phyloP scores from a whole-genome alignment of 92 coral and sea anemone genomes.

The Pocillopora grandis region DNA sequence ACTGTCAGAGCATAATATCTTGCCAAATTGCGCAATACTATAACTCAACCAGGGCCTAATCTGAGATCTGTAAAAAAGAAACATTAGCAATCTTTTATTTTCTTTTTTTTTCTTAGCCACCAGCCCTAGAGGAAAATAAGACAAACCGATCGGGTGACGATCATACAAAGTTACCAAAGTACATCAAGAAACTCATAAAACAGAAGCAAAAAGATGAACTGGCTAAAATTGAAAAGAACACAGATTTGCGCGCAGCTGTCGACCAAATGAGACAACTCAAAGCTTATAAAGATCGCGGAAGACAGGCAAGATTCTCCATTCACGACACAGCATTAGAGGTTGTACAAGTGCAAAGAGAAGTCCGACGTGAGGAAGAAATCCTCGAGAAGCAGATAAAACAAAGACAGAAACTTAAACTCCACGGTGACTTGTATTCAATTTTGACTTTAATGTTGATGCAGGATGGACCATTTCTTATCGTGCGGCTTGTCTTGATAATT shows the following conservation, averaged over 20 bases:
- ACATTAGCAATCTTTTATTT: background rate
- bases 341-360: slow-evolving; percentile 78
- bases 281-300: slow-evolving; percentile 36
- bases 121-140: slow-evolving; percentile 17
- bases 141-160: background rate
- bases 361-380: slow-evolving; percentile 75
- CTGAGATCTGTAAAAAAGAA: no score
- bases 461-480: slow-evolving; percentile 93
- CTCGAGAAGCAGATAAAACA: slow-evolving; percentile 80
- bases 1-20: no score
- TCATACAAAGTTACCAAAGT: slow-evolving; percentile 65
- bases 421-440: slow-evolving; percentile 93
- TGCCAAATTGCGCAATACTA: no score
- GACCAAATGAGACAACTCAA: slow-evolving; percentile 38
- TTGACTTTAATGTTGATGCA: slow-evolving; percentile 93
- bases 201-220: slow-evolving; percentile 61
- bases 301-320: slow-evolving; percentile 62
- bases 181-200: slow-evolving; percentile 70
- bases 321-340: slow-evolving; percentile 79
- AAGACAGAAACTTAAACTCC: slow-evolving; percentile 76
- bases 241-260: slow-evolving; percentile 48
- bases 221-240: slow-evolving; percentile 48
- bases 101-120: background rate
- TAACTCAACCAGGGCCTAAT: no score
- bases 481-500: slow-evolving; percentile 77